Percentiles rank a stretch among this genome's conserved stretches.
These are phyloP conservation scores for Drosophila watanabei DNA, from an alignment of 1,140 invertebrate species.

Conservation along the genomic window DNA sequence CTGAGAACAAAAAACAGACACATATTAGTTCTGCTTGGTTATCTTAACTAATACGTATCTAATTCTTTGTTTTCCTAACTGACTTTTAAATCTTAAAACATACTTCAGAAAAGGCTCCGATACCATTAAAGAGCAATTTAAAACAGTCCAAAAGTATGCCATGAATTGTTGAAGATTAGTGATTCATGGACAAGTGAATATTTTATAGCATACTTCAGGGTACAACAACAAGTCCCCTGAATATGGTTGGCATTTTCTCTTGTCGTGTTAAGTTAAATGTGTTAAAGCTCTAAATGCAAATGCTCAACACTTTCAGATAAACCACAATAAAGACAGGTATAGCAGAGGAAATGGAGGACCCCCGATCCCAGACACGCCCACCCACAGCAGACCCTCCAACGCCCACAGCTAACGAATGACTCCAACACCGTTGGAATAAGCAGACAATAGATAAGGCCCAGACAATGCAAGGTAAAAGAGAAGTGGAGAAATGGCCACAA, in stretches of 20 bases:
- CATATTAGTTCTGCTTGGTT: background rate
- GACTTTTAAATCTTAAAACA: background rate
- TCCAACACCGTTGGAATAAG: conserved; percentile 24
- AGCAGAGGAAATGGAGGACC: background rate
- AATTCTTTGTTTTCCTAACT: background rate
- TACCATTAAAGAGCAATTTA: background rate
- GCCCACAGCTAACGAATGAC: conserved; percentile 12
- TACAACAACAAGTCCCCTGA: background rate
- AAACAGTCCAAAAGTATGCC: background rate
- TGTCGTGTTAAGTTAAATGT: conserved; percentile 1
- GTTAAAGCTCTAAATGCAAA: conserved; percentile 19
- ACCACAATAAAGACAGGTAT: conserved; percentile 21
- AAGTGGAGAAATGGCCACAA: conserved; percentile 50
- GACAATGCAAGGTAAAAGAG: conserved; percentile 19
- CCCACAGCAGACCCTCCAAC: conserved; percentile 2
- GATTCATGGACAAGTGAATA: background rate
- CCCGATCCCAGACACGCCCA: conserved; percentile 31
- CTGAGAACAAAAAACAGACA: conserved; percentile 9
- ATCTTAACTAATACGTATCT: background rate
- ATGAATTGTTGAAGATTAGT: too few relatives aligned
- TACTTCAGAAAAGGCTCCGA: background rate
- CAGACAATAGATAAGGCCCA: conserved; percentile 33
- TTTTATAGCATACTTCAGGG: too few relatives aligned
- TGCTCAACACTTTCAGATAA: conserved; percentile 20
- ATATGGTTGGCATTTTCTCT: background rate